Evolutionary conservation across 2,888 invertebrate species (phyloP).

Genomic region (Mesorhabditis belari): DNA sequence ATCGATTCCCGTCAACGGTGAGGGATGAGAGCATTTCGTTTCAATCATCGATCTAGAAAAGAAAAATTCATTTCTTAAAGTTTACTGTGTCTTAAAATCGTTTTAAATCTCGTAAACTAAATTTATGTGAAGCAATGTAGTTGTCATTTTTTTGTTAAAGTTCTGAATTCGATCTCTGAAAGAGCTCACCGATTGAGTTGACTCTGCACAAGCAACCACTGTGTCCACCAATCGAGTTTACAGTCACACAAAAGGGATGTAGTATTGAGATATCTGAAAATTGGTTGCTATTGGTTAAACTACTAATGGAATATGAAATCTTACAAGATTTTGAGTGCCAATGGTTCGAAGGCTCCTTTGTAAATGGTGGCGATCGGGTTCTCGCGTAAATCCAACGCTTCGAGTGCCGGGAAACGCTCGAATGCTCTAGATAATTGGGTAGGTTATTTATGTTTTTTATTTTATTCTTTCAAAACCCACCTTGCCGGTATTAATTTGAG

Average conservation of each 20-base stretch:
- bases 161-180: neutral
- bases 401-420: constrained; percentile 28
- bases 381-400: constrained; percentile 28
- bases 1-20: constrained; percentile 14
- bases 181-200: constrained; percentile 9
- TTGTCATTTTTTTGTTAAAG: no score
- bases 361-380: constrained; percentile 38
- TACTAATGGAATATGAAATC: constrained; percentile 2
- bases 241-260: constrained; percentile 35
- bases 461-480: neutral
- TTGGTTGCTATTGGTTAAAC: neutral
- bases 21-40: constrained; percentile 28
- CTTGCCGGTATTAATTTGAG: constrained; percentile 20
- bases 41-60: constrained; percentile 7
- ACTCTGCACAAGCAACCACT: constrained; percentile 24
- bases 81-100: no score
- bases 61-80: no score
- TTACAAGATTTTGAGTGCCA: constrained; percentile 26
- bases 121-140: no score
- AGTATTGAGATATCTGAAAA: constrained; percentile 22
- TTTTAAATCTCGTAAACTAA: no score
- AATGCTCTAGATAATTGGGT: constrained; percentile 17
- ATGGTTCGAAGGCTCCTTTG: constrained; percentile 32
- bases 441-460: neutral
- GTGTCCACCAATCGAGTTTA: constrained; percentile 29